Percentiles rank a stretch among this genome's conserved stretches.
phyloP scores from a whole-genome alignment of 2,113 vertebrate genomes.

The Pseudorectes ferrugineus region DNA sequence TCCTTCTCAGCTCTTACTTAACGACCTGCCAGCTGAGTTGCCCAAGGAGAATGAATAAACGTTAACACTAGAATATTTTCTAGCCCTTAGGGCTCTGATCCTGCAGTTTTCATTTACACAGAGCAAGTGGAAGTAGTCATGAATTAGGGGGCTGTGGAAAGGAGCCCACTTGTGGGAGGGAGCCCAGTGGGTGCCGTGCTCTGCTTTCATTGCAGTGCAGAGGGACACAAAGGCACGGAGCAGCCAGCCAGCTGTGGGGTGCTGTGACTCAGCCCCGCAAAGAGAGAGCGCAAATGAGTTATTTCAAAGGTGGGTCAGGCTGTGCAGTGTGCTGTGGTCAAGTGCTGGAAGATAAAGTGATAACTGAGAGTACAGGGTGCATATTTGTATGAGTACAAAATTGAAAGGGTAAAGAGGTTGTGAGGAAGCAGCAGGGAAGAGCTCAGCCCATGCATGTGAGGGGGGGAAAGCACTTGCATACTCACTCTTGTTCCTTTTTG shows the following conservation, averaged over 20 bases:
- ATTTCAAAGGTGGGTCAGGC: background rate
- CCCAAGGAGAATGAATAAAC: background rate
- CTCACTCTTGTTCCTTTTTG: background rate
- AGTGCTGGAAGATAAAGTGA: background rate
- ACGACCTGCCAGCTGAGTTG: background rate
- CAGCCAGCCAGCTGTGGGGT: accelerated
- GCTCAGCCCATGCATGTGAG: background rate
- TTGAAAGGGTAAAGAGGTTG: background rate
- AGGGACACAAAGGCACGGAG: background rate
- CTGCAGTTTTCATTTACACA: background rate
- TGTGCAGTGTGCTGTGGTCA: background rate
- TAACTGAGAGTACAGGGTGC: background rate
- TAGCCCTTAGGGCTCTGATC: background rate
- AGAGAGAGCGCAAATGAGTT: background rate
- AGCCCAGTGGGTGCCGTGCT: background rate
- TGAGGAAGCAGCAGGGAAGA: background rate
- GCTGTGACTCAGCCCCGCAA: background rate
- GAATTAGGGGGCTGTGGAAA: background rate
- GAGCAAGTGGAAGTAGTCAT: background rate
- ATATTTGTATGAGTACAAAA: background rate
- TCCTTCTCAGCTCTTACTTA: background rate
- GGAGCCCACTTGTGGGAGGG: background rate
- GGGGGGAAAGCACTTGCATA: accelerated
- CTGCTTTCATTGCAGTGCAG: background rate
- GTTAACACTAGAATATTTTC: background rate